Percentiles rank a stretch among this genome's conserved stretches.
phyloP scores from a whole-genome alignment of 2,888 invertebrate genomes.

The Sclerodermus sp. region DNA sequence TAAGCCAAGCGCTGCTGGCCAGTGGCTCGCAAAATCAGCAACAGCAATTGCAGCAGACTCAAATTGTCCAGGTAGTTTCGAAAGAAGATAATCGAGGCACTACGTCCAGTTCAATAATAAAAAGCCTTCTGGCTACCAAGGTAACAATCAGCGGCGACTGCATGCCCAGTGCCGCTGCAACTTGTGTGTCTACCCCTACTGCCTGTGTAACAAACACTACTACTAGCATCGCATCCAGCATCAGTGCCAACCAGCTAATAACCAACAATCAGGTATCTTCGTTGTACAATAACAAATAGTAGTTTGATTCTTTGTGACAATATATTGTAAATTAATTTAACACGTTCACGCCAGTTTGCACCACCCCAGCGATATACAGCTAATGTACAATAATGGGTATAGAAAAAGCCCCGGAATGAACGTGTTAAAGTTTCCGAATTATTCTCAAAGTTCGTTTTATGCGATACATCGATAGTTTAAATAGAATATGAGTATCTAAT shows the following conservation, averaged over 20 bases:
- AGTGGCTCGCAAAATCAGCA: conserved; percentile 47
- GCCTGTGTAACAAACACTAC: conserved; percentile 58
- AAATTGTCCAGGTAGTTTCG: conserved; percentile 46
- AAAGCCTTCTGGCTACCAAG: conserved; percentile 92
- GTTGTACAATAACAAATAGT: conserved; percentile 34
- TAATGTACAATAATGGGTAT: too few relatives aligned
- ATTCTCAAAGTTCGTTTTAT: too few relatives aligned
- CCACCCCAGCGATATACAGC: too few relatives aligned
- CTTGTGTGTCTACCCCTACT: conserved; percentile 55
- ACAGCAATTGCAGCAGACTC: conserved; percentile 36
- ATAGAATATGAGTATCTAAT: too few relatives aligned
- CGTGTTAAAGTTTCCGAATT: too few relatives aligned
- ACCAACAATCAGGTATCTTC: conserved; percentile 55
- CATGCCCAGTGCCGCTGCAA: conserved; percentile 57
- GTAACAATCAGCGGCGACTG: conserved; percentile 67
- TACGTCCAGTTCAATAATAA: conserved; percentile 82
- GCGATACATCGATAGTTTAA: too few relatives aligned
- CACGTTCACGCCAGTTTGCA: too few relatives aligned
- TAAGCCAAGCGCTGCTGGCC: conserved; percentile 65
- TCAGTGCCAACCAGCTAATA: conserved; percentile 59
- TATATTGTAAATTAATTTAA: too few relatives aligned
- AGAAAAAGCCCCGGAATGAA: too few relatives aligned
- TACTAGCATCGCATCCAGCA: conserved; percentile 57
- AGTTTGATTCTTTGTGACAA: not conserved
- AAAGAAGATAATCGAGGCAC: conserved; percentile 54